phyloP scores from a whole-genome alignment of 2,113 vertebrate genomes.

The Ailuropoda melanoleuca region DNA sequence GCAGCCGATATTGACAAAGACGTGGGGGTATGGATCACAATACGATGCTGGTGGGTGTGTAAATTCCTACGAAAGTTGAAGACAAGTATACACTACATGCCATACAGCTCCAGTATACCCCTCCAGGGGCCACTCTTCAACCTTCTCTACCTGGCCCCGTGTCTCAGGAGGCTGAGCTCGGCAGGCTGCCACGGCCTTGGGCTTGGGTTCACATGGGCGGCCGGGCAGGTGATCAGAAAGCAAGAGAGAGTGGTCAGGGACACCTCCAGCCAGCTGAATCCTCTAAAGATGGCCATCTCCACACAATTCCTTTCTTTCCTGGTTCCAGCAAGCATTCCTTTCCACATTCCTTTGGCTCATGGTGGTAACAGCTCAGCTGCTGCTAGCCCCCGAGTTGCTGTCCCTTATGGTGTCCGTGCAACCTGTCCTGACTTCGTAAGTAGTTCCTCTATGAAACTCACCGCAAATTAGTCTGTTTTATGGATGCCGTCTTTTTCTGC shows the following conservation, averaged over 20 bases:
- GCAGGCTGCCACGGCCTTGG: background rate
- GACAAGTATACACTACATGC: fast-evolving
- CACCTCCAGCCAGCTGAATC: background rate
- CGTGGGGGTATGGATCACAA: background rate
- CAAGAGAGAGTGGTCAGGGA: background rate
- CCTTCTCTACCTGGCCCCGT: background rate
- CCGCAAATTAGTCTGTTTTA: background rate
- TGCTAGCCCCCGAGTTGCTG: no score
- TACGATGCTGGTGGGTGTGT: background rate
- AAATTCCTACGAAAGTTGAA: background rate
- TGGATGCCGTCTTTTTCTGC: background rate
- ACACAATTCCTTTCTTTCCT: background rate
- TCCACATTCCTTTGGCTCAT: background rate
- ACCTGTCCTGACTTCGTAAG: background rate
- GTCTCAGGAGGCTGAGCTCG: background rate
- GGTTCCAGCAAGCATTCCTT: background rate
- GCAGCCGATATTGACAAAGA: background rate
- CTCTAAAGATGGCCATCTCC: background rate
- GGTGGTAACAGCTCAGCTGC: background rate
- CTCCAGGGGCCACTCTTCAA: background rate
- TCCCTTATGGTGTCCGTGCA: background rate
- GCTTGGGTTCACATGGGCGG: background rate
- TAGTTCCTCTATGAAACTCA: background rate
- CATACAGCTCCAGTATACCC: background rate
- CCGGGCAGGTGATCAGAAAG: background rate